Evolutionary conservation across 2,888 invertebrate genomes (phyloP), one percentile per base, ranked within the genome.

Genomic region (Frankliniella intonsa): DNA sequence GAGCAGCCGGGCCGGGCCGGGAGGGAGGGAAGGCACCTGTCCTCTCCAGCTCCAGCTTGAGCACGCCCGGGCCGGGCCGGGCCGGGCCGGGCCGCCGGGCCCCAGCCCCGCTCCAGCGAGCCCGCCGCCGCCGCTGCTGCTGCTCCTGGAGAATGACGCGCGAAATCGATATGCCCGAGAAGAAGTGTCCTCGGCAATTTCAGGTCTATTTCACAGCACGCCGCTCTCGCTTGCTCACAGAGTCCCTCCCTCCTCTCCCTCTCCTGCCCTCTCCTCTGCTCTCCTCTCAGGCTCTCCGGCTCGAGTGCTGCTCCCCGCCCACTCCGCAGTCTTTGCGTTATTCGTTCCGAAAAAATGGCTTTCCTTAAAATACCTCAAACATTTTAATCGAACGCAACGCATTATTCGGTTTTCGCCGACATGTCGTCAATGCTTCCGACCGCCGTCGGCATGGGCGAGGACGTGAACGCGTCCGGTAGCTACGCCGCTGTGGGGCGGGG

Each of bases 151-250:
- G 69, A 76, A 76, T 76, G 69, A 76, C 69, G 69, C 69, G 69
- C 69, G 69, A 76, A 76, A 76, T 76, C 69, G 69, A 76, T 76
- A 76, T 76, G 69, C 69, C 25, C 69, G 25, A 76, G 69, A 76
- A 76, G 69, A 76, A 76, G 69, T 76, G 69, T 76, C 69, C 69
- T 55, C 69, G 25, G 69, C 69, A 76, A 76, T 76, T 76, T 76
- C 25, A 76, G 69, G 69, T 76, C 69, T 76, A 76, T 76, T 76
- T 76, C 69, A 76, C 69, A 76, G 69, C 69, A 76, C 69, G 69
- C 22, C 69, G 69, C 69, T 55, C 55, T 0, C 22, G 25, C 69
- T 76, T 12, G 11, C 25, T 25, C 69, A 8, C 2, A 38, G 38
- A 5, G 38, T 5, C 2, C 38, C 38, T 38, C 38, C 38, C 38